phyloP scores from a whole-genome alignment of 2,888 invertebrate species.

The Scaptomyza polygonia region DNA sequence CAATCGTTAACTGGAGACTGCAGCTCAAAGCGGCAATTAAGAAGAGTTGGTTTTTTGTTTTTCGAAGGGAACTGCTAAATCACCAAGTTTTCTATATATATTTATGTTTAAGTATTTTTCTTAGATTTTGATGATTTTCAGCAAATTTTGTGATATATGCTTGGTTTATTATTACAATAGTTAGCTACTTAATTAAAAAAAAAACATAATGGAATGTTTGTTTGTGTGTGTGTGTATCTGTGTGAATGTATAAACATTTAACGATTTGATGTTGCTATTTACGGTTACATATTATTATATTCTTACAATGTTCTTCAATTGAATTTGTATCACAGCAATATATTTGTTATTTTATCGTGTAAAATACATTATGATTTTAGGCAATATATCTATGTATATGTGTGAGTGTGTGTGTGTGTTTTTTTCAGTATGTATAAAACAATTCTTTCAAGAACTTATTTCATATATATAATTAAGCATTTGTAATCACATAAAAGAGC shows the following conservation, averaged over 20 bases:
- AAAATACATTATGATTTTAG: conserved; percentile 31
- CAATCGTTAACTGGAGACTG: conserved; percentile 2
- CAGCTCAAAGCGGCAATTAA: conserved; percentile 9
- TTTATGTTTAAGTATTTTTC: conserved; percentile 1
- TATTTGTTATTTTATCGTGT: conserved; percentile 64
- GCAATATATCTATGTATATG: conserved; percentile 5
- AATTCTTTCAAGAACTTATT: conserved; percentile 7
- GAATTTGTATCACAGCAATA: conserved; percentile 84
- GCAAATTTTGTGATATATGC: conserved; percentile 50
- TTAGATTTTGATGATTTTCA: conserved; percentile 44
- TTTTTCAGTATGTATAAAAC: conserved; percentile 29
- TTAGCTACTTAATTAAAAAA: conserved; percentile 18
- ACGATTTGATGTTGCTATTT: conserved; percentile 46
- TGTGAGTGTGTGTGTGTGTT: conserved; percentile 8
- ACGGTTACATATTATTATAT: conserved; percentile 52
- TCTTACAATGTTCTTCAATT: conserved; percentile 77
- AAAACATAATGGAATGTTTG: background rate
- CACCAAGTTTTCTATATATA: conserved; percentile 6
- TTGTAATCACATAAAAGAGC: conserved; percentile 15
- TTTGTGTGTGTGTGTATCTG: conserved; percentile 1
- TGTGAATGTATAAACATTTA: conserved; percentile 13
- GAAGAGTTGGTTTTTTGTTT: background rate
- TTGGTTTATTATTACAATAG: conserved; percentile 19
- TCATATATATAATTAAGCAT: conserved; percentile 8
- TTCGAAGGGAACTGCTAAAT: background rate